phyloP scores from a whole-genome alignment of 2,113 vertebrate species.

The Sakesphorus luctuosus region DNA sequence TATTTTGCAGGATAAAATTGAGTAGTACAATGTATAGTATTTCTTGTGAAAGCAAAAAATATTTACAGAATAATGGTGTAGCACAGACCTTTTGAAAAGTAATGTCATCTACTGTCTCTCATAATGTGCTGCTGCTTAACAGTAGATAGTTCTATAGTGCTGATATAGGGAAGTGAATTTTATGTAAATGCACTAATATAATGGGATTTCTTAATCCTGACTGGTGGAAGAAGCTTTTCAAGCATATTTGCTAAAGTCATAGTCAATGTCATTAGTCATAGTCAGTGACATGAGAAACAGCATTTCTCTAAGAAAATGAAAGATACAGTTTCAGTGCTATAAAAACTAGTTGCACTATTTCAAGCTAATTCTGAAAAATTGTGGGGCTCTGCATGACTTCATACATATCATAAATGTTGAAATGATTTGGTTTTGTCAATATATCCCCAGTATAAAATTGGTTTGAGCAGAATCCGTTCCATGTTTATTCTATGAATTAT shows the following conservation, averaged over 20 bases:
- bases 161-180: conserved; percentile 45
- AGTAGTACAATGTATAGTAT: neutral
- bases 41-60: conserved; percentile 51
- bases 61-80: conserved; percentile 24
- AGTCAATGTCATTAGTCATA: conserved; percentile 52
- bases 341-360: neutral
- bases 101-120: conserved; percentile 42
- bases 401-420: neutral
- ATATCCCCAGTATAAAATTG: neutral
- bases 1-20: conserved; percentile 43
- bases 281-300: conserved; percentile 40
- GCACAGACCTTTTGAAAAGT: conserved; percentile 51
- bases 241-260: conserved; percentile 47
- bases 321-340: neutral
- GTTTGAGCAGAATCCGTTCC: neutral
- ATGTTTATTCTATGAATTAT: neutral
- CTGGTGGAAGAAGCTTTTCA: conserved; percentile 49
- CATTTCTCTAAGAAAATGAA: conserved; percentile 29
- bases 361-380: conserved; percentile 14
- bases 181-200: conserved; percentile 54
- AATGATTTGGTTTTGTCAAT: neutral
- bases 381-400: neutral
- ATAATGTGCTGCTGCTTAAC: conserved; percentile 5
- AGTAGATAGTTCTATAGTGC: conserved; percentile 17
- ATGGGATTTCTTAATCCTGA: conserved; percentile 56